A percentile compares a stretch with the other conserved stretches of the same genome.
Conservation (phyloP, 2,888 invertebrate species). For the Abscondita cerata region DNA sequence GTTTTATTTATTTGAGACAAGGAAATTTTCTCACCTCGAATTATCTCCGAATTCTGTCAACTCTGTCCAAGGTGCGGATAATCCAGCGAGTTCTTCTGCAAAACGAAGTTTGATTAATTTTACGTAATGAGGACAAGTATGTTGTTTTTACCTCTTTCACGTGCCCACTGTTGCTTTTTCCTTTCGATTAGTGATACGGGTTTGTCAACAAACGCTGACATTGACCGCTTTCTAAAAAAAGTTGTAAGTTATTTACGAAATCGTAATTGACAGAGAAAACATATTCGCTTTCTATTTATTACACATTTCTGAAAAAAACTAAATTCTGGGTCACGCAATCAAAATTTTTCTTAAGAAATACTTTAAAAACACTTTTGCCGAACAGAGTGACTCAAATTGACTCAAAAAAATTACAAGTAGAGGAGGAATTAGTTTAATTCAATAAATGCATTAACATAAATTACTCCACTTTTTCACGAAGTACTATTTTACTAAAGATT, state of each 20-base stretch:
- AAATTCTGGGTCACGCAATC: too few relatives aligned
- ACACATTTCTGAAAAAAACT: too few relatives aligned
- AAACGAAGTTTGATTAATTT: slow-evolving; percentile 40
- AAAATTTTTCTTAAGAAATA: too few relatives aligned
- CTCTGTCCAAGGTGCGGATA: slow-evolving; percentile 75
- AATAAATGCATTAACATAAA: too few relatives aligned
- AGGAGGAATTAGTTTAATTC: too few relatives aligned
- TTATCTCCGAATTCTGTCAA: slow-evolving; percentile 12
- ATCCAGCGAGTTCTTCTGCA: slow-evolving; percentile 82
- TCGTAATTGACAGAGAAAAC: too few relatives aligned
- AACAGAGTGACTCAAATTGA: too few relatives aligned
- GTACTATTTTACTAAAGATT: too few relatives aligned
- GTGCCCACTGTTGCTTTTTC: slow-evolving; percentile 92
- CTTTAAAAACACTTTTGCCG: too few relatives aligned
- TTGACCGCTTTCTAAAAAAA: slow-evolving; percentile 29
- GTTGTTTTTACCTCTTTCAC: slow-evolving; percentile 78
- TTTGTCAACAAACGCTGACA: slow-evolving; percentile 49
- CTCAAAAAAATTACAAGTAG: too few relatives aligned
- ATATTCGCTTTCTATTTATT: too few relatives aligned
- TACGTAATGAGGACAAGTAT: background rate
- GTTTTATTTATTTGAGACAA: slow-evolving; percentile 3
- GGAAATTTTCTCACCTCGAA: slow-evolving; percentile 27
- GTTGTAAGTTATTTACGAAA: background rate
- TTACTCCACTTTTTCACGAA: too few relatives aligned
- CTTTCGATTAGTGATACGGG: slow-evolving; percentile 77